Evolutionary conservation across 1,140 invertebrate species (phyloP).

Genomic region (Ceratitis capitata): DNA sequence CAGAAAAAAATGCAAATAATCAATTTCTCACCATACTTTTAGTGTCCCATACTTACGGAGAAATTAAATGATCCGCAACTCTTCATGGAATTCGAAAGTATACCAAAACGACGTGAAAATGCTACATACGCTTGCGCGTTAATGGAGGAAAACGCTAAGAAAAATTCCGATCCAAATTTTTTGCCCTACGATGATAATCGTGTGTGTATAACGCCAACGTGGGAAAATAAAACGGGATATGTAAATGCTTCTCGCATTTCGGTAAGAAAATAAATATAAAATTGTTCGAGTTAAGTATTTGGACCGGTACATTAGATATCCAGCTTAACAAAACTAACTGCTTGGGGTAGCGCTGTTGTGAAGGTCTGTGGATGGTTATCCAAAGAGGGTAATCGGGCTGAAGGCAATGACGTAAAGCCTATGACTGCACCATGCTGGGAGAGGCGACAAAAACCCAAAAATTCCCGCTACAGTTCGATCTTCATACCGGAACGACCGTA

Average conservation of each 20-base stretch:
- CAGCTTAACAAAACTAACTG: not conserved
- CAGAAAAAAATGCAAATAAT: no score
- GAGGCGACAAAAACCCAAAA: no score
- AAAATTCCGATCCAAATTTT: slow-evolving; percentile 71
- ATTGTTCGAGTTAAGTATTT: not conserved
- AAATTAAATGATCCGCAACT: slow-evolving; percentile 84
- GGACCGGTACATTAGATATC: not conserved
- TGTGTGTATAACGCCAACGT: slow-evolving; percentile 78
- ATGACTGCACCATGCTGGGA: no score
- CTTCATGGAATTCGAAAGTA: slow-evolving; percentile 87
- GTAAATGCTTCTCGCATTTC: slow-evolving; percentile 91
- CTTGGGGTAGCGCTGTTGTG: no score
- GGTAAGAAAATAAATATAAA: slow-evolving; percentile 65
- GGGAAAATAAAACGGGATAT: slow-evolving; percentile 85
- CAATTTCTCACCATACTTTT: slow-evolving; percentile 57
- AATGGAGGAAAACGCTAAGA: slow-evolving; percentile 60
- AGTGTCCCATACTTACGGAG: slow-evolving; percentile 83
- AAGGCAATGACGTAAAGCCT: no score
- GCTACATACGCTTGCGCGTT: slow-evolving; percentile 60
- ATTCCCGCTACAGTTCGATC: no score
- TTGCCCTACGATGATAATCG: slow-evolving; percentile 90
- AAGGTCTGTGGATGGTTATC: no score
- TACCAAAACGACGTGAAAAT: slow-evolving; percentile 79
- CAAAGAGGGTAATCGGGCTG: no score
- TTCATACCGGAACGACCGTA: no score